phyloP scores from a whole-genome alignment of 2,113 vertebrate species.

The Neolamprologus ventralis region DNA sequence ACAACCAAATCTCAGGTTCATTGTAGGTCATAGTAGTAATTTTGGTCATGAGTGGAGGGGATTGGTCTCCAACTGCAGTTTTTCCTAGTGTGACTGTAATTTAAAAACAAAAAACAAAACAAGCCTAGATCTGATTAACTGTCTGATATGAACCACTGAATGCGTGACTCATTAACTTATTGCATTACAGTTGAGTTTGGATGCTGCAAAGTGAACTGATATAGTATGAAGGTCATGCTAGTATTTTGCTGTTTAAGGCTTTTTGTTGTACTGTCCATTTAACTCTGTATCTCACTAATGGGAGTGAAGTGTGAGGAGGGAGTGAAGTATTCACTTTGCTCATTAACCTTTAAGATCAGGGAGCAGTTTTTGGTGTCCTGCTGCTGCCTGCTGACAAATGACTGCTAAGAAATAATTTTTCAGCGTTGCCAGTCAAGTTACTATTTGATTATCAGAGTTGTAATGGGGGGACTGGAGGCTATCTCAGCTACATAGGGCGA shows the following conservation, averaged over 20 bases:
- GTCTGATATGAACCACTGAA: neutral
- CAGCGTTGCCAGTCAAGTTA: neutral
- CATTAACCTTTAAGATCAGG: neutral
- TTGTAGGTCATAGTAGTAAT: neutral
- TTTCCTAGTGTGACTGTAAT: neutral
- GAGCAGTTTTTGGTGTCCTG: neutral
- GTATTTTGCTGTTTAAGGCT: neutral
- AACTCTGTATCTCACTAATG: neutral
- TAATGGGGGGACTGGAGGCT: neutral
- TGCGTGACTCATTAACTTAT: neutral
- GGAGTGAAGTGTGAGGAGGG: neutral
- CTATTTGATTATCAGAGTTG: neutral
- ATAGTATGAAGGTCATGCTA: neutral
- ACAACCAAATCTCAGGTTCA: neutral
- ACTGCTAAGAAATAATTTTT: neutral
- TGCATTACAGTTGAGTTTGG: neutral
- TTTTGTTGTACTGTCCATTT: neutral
- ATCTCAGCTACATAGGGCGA: neutral
- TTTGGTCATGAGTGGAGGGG: neutral
- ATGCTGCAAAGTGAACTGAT: neutral
- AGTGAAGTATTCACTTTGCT: neutral
- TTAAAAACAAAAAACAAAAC: neutral
- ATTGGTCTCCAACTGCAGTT: neutral
- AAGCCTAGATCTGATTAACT: neutral
- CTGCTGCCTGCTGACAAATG: neutral